These are phyloP conservation scores for Myotis lucifugus DNA, from an alignment of 2,113 vertebrate species.

Conservation along the genomic window DNA sequence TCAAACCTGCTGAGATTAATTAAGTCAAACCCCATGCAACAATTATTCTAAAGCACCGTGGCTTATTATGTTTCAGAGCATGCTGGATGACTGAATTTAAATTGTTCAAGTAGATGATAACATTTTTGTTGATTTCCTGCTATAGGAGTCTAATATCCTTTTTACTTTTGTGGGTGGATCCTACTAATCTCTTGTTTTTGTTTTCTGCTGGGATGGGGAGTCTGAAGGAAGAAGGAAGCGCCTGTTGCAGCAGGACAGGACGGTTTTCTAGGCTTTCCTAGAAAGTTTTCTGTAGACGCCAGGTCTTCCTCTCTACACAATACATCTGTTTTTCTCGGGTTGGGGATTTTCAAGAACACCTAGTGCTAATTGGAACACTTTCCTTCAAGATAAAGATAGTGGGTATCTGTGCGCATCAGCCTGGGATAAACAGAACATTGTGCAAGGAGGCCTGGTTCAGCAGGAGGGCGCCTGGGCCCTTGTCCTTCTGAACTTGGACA, in stretches of 20 bases:
- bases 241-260: background rate
- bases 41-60: background rate
- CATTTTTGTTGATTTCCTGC: background rate
- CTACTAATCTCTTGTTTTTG: background rate
- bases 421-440: constrained; percentile 5
- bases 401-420: background rate
- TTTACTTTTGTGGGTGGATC: background rate
- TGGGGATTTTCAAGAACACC: constrained; percentile 42
- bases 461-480: background rate
- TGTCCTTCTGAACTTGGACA: background rate
- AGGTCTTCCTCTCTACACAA: background rate
- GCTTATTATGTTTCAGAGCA: background rate
- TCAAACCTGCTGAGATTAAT: constrained; percentile 64
- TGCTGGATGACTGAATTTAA: background rate
- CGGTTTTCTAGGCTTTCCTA: constrained; percentile 65
- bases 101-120: background rate
- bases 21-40: constrained; percentile 35
- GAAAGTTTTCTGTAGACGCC: constrained; percentile 38
- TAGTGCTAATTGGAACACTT: constrained; percentile 3
- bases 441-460: background rate
- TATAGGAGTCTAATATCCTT: background rate
- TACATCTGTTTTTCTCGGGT: background rate
- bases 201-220: background rate
- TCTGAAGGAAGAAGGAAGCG: background rate
- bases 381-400: constrained; percentile 43